These are phyloP conservation scores for Rhinolophus ferrumequinum DNA, from an alignment of 2,113 vertebrate genomes.

Conservation along the genomic window DNA sequence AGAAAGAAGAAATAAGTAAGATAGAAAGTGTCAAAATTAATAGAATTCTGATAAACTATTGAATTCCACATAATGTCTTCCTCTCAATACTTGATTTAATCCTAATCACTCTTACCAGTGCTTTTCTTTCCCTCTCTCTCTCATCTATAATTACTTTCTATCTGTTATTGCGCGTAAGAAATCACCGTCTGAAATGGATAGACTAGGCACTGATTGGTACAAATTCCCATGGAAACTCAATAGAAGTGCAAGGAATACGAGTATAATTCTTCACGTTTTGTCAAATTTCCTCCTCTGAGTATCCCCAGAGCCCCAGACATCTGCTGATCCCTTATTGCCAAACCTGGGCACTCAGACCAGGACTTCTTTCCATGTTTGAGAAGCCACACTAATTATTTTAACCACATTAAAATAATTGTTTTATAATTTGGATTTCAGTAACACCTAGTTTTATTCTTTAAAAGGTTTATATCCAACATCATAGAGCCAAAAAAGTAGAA, in stretches of 20 bases:
- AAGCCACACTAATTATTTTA: not conserved
- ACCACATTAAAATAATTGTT: not conserved
- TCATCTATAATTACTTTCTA: not conserved
- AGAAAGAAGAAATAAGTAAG: conserved; percentile 14
- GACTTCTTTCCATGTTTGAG: not conserved
- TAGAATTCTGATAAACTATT: not conserved
- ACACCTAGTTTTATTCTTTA: not conserved
- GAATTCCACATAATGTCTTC: not conserved
- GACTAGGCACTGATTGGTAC: not conserved
- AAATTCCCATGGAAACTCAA: not conserved
- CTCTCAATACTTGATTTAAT: not conserved
- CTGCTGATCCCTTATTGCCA: not conserved
- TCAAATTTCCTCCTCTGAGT: not conserved
- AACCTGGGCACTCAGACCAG: not conserved
- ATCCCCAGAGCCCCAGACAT: not conserved
- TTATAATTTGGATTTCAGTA: not conserved
- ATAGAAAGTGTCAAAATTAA: not conserved
- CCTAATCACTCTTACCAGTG: not conserved
- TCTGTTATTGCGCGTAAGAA: not conserved
- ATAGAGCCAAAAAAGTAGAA: not conserved
- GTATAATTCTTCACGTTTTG: not conserved
- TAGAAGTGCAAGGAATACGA: not conserved
- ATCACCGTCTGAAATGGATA: not conserved
- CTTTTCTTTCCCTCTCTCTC: not conserved
- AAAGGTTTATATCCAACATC: not conserved